Base-by-base conservation (phyloP, 35 echinoderm and acorn worm species). In the Heliocidaris tuberculata region DNA sequence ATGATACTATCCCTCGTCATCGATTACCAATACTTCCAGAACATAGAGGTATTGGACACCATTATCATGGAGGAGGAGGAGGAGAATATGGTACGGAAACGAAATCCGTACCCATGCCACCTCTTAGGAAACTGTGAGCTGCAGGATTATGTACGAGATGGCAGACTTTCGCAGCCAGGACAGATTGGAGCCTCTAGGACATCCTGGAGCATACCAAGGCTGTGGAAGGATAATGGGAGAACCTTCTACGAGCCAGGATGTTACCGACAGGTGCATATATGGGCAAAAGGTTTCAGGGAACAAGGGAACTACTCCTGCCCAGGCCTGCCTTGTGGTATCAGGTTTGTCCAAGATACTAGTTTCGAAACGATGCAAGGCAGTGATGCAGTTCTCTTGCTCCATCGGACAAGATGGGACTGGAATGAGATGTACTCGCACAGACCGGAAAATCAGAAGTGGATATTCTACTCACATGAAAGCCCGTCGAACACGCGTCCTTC, bases 251-350 rank as follows among this genome's bases (percentile, higher is more conserved):
- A 19, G 16, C 87, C 7, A 12, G 47, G 47, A 30, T 89, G 87
- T 9, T 89, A 42, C 29, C 87, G 91, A 31, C 91, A 93, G 91
- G 91, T 93, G 48, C 91, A 93, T 93, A 59, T 93, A 32, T 93
- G 91, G 91, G n/a, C 47, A 2, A n/a, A 93, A 49, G 50, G 50
- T 48, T 13, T 6, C 13, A 49, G 50, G 50, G 10, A 49, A 10
- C 24, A 12, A 15, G 48, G 50, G 21, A 48, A 89, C 19, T 89
- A 42, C 31, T 48, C 91, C 21, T 93, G 91, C 30, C 91, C 91
- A 93, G 91, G 91, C 21, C 17, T 93, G 6, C 47, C 91, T 15
- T 93, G 91, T 59, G 91, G 91, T 19, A 93, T 93, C 13, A 12
- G 91, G 13, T 48, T 50, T 15, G 91, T 93, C 0, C 47, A 50